A percentile compares a stretch with the other conserved stretches of the same genome.
These are phyloP conservation scores for Gambusia affinis DNA, from an alignment of 2,113 vertebrate genomes.

Conservation along the genomic window DNA sequence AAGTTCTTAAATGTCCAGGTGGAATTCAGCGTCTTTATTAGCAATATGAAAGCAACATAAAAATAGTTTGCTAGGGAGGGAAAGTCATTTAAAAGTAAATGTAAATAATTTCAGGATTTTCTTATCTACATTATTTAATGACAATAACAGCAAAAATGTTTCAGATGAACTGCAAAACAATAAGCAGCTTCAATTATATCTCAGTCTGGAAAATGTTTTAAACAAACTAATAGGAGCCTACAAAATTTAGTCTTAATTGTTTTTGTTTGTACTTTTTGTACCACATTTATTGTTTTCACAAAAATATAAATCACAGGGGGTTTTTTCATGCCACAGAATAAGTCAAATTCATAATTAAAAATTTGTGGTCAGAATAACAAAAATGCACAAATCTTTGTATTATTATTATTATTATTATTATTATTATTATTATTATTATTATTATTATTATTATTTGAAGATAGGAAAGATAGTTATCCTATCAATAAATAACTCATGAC, in stretches of 20 bases:
- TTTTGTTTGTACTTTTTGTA: background rate
- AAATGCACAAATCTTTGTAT: too few species aligned
- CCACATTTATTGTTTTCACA: too few species aligned
- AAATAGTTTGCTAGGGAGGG: background rate
- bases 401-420: too few species aligned
- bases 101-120: background rate
- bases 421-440: too few species aligned
- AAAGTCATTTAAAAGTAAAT: background rate
- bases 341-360: too few species aligned
- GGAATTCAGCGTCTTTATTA: background rate
- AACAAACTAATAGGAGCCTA: background rate
- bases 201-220: background rate
- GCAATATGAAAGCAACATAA: background rate
- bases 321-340: too few species aligned
- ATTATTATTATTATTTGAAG: too few species aligned
- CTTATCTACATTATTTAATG: background rate
- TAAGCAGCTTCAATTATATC: background rate
- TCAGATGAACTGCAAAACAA: background rate
- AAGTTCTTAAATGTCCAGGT: background rate
- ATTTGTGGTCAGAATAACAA: too few species aligned
- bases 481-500: too few species aligned
- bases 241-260: background rate
- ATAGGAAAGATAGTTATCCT: too few species aligned
- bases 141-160: background rate
- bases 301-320: too few species aligned